Conservation (phyloP, 2,888 invertebrate species). For the Lycophotia porphyrea region DNA sequence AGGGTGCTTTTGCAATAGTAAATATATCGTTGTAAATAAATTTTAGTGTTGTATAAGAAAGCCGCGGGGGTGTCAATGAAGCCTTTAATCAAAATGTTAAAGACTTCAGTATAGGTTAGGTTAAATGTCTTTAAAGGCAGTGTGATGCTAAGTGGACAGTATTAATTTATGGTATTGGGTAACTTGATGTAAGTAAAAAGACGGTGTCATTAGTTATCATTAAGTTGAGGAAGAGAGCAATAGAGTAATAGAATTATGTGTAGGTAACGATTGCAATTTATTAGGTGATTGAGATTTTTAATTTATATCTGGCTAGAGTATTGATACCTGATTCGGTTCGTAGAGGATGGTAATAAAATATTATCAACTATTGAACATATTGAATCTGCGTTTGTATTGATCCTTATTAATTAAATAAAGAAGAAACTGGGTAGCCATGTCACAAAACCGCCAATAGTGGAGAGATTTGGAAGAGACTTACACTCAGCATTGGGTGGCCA, state of each 20-base stretch:
- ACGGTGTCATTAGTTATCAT: conserved; percentile 49
- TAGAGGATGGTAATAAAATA: too few relatives aligned
- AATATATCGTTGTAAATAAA: conserved; percentile 37
- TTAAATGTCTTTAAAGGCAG: conserved; percentile 44
- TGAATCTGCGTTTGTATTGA: background rate
- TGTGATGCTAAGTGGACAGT: conserved; percentile 44
- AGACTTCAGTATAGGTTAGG: conserved; percentile 29
- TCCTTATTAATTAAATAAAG: background rate
- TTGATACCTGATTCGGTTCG: background rate
- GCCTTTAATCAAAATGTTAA: conserved; percentile 61
- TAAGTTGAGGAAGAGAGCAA: conserved; percentile 36
- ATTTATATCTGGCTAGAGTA: background rate
- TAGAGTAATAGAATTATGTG: conserved; percentile 16
- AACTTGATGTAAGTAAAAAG: background rate
- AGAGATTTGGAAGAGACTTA: too few relatives aligned
- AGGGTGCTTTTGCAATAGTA: conserved; percentile 8
- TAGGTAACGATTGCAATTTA: conserved; percentile 18
- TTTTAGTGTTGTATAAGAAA: conserved; percentile 51
- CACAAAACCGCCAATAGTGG: too few relatives aligned
- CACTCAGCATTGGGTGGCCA: too few relatives aligned
- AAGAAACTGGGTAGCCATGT: too few relatives aligned
- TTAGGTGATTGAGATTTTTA: background rate
- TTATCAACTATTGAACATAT: background rate
- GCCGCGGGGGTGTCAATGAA: conserved; percentile 60
- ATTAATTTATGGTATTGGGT: conserved; percentile 50